A percentile compares a stretch with the other conserved stretches of the same genome.
phyloP scores from a whole-genome alignment of 1,140 invertebrate genomes.

The Pectinophora gossypiella region DNA sequence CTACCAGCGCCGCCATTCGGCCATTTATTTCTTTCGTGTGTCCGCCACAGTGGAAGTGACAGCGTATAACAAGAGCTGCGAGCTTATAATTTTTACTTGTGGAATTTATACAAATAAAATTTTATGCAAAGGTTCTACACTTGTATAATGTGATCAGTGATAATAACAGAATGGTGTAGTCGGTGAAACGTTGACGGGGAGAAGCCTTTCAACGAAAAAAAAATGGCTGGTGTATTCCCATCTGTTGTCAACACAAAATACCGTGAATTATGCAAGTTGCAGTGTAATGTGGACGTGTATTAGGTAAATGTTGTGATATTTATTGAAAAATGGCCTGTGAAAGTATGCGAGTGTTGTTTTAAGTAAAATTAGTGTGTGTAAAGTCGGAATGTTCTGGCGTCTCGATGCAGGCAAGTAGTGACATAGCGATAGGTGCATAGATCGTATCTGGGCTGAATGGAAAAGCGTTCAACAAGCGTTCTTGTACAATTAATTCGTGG shows the following conservation, averaged over 20 bases:
- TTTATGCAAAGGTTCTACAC: conserved; percentile 37
- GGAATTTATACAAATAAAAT: conserved; percentile 61
- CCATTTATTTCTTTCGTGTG: conserved; percentile 68
- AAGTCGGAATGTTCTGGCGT: conserved; percentile 14
- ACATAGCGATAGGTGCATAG: conserved; percentile 5
- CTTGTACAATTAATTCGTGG: neutral
- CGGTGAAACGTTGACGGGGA: conserved; percentile 35
- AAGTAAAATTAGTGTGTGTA: neutral
- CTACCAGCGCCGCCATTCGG: conserved; percentile 35
- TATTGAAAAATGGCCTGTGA: neutral
- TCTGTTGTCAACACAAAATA: conserved; percentile 69
- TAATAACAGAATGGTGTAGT: conserved; percentile 37
- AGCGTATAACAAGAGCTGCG: conserved; percentile 47
- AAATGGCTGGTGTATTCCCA: conserved; percentile 50
- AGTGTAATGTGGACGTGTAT: conserved; percentile 61
- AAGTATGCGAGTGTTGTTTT: conserved; percentile 6
- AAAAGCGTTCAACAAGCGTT: neutral
- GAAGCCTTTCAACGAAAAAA: conserved; percentile 25
- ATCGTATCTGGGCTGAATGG: neutral
- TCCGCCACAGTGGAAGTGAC: conserved; percentile 59
- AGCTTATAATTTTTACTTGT: conserved; percentile 59
- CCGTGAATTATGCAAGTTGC: conserved; percentile 71
- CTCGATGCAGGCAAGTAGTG: conserved; percentile 1
- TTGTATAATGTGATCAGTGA: conserved; percentile 24
- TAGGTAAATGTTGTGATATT: conserved; percentile 45